Evolutionary conservation across 2,888 invertebrate species (phyloP).

Genomic region (Drosophila atroscutellata): DNA sequence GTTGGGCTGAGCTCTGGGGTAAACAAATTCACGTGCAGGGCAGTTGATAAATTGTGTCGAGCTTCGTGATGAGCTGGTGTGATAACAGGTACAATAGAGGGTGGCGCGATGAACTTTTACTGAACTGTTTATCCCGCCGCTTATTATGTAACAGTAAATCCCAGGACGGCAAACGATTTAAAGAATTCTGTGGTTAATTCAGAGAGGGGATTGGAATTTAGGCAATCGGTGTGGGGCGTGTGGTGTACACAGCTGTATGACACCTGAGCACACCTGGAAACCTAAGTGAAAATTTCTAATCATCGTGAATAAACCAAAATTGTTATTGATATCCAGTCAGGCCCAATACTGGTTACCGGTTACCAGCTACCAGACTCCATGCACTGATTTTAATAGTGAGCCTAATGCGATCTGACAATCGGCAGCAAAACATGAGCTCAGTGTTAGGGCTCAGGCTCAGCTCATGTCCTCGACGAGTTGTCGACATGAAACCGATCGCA

Average conservation of each 20-base stretch:
- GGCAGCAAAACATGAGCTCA: constrained; percentile 73
- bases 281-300: constrained; percentile 49
- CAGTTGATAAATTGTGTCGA: constrained; percentile 26
- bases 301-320: constrained; percentile 51
- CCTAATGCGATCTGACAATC: constrained; percentile 75
- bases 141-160: constrained; percentile 53
- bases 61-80: constrained; percentile 56
- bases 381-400: constrained; percentile 35
- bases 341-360: constrained; percentile 3
- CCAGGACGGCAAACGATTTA: constrained; percentile 26
- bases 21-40: constrained; percentile 75
- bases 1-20: constrained; percentile 42
- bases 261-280: constrained; percentile 71
- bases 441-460: constrained; percentile 19
- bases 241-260: constrained; percentile 66
- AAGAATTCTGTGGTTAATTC: constrained; percentile 46
- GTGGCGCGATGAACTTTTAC: constrained; percentile 18
- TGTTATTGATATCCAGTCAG: constrained; percentile 65
- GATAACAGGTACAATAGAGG: constrained; percentile 76
- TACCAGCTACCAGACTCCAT: constrained; percentile 25
- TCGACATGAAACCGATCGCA: constrained; percentile 68
- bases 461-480: constrained; percentile 69
- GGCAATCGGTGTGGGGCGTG: background rate
- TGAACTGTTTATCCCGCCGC: constrained; percentile 57
- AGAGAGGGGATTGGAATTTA: background rate